A percentile compares a stretch with the other conserved stretches of the same genome.
These are phyloP conservation scores for Tympanoctomys barrerae DNA, from an alignment of 2,797 vertebrate species.

Conservation along the genomic window DNA sequence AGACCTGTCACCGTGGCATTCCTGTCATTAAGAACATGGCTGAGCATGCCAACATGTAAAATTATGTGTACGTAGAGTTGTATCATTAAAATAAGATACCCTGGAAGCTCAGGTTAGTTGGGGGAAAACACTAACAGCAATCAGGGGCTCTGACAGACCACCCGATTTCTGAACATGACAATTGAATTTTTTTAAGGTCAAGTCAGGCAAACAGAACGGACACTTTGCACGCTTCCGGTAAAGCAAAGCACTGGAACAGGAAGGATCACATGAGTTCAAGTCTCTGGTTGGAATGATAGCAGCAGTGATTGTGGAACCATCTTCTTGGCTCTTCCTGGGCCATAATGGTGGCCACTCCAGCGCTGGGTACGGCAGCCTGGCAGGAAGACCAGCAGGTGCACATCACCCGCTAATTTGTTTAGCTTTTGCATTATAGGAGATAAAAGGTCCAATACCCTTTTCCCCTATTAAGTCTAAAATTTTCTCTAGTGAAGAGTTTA, in stretches of 20 bases:
- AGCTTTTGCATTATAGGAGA: not conserved
- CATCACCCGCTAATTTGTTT: not conserved
- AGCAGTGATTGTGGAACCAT: not conserved
- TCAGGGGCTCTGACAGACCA: not conserved
- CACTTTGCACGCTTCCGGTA: not conserved
- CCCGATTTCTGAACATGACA: not conserved
- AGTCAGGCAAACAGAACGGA: not conserved
- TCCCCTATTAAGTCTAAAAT: not conserved
- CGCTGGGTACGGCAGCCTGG: not conserved
- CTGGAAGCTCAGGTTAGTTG: not conserved
- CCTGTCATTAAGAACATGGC: not conserved
- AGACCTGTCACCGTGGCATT: not conserved
- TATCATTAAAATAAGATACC: not conserved
- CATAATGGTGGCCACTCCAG: rapidly evolving
- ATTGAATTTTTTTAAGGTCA: not conserved
- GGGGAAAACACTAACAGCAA: not conserved
- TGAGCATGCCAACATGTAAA: not conserved
- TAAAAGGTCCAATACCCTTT: not conserved
- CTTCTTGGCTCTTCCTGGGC: not conserved
- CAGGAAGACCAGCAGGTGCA: not conserved
- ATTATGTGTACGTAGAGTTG: not conserved
- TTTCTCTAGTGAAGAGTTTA: not conserved
- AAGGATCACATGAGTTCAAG: not conserved
- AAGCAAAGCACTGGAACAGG: not conserved
- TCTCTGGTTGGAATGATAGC: not conserved